A percentile compares a stretch with the other conserved stretches of the same genome.
phyloP scores from a whole-genome alignment of 92 coral and sea anemone genomes.

The Scolanthus callimorphus region DNA sequence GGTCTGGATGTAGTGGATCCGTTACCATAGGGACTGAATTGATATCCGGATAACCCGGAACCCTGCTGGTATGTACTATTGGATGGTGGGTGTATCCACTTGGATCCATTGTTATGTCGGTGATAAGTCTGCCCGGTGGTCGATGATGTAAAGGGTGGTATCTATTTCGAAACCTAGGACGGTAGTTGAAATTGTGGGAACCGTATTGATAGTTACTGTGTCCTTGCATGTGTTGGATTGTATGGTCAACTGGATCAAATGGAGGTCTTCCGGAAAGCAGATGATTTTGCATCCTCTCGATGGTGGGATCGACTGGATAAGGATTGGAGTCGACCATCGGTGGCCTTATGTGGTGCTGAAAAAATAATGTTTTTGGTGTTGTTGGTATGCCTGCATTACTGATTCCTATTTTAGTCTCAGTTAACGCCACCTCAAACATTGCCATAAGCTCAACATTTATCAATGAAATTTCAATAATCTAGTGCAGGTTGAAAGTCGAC shows the following conservation, averaged over 20 bases:
- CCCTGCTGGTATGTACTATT: background rate
- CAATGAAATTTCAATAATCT: too few relatives aligned
- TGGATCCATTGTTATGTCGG: background rate
- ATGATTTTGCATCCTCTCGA: background rate
- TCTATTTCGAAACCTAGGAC: background rate
- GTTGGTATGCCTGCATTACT: too few relatives aligned
- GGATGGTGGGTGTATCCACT: background rate
- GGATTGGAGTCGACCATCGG: background rate
- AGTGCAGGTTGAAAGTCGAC: too few relatives aligned
- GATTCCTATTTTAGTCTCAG: too few relatives aligned
- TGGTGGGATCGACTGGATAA: background rate
- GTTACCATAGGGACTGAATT: background rate
- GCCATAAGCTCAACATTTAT: too few relatives aligned
- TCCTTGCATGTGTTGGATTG: background rate
- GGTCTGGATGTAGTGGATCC: constrained; percentile 23
- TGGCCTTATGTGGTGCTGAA: background rate
- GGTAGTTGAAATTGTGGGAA: too few relatives aligned
- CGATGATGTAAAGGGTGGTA: background rate
- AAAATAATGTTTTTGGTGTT: too few relatives aligned
- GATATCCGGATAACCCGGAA: background rate
- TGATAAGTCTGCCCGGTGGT: background rate
- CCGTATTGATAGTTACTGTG: background rate
- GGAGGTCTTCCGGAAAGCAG: background rate
- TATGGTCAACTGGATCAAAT: background rate
- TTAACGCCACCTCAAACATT: too few relatives aligned